Evolutionary conservation across 1,140 invertebrate species (phyloP).

Genomic region (Megalopta genalis): DNA sequence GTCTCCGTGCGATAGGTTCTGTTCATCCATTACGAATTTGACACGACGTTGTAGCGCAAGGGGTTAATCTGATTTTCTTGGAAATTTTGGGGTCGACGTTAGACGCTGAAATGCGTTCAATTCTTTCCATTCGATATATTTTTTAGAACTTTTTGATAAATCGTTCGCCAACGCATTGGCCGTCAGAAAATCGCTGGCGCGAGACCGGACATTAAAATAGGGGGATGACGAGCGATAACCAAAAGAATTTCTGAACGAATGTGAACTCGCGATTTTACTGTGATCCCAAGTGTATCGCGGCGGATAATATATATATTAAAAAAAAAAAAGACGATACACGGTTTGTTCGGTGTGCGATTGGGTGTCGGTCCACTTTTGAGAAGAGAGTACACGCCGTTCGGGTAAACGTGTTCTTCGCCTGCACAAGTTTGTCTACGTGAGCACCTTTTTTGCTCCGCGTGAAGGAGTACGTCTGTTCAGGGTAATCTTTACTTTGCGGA

Average conservation of each 20-base stretch:
- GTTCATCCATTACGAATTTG: too few species aligned
- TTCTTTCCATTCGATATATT: too few species aligned
- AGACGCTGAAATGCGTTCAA: too few species aligned
- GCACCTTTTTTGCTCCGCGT: conserved; percentile 27
- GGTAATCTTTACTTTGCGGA: conserved; percentile 16
- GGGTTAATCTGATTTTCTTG: too few species aligned
- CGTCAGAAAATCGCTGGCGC: too few species aligned
- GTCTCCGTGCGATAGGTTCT: too few species aligned
- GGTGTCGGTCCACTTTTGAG: conserved; percentile 10
- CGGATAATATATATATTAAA: not conserved
- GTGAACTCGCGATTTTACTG: conserved; percentile 58
- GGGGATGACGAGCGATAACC: not conserved
- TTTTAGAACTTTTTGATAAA: too few species aligned
- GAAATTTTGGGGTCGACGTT: too few species aligned
- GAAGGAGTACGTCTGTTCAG: conserved; percentile 37
- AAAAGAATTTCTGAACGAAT: conserved; percentile 15
- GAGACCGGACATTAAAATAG: too few species aligned
- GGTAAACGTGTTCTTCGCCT: conserved; percentile 32
- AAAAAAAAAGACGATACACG: conserved; percentile 46
- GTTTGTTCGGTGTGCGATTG: conserved; percentile 25
- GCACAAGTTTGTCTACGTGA: conserved; percentile 48
- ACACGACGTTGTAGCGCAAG: too few species aligned
- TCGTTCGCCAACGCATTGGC: too few species aligned
- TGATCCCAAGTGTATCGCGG: conserved; percentile 59
- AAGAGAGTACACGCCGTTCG: not conserved